Base-by-base conservation (phyloP, 2,888 invertebrate species). In the Pristionchus japonicus region DNA sequence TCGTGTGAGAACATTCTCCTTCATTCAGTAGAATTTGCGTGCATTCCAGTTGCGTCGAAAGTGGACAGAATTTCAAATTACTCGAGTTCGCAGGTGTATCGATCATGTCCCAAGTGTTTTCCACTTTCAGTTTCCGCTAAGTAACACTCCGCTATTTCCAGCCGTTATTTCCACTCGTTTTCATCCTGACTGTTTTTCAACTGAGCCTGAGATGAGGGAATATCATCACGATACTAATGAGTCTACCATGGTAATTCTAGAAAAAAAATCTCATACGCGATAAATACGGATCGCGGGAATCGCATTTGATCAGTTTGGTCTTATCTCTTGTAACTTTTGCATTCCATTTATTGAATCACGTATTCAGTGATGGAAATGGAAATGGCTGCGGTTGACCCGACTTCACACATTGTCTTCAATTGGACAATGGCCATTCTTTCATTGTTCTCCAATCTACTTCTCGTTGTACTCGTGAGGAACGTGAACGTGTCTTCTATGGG, bases 401-500 rank as follows among this genome's bases (percentile, higher is more conserved):
- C 77, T 15, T 40, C 52, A 34, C 85, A 85, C n/a, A 64, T 85
- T 27, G 11, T 43, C 17, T 64, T 61, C 43, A 85, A 85, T 34
- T 64, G 57, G 61, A 27, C 4, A 1, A 85, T 85, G 85, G 40
- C 64, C 6, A 31, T 13, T 27, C 20, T 85, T 3, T 61, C 85
- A 0, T 20, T 85, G 2, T 15, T 85, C 6, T 61, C 40, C 17
- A 85, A 85, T 64, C 15, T 61, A 0, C 85, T 85, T 0, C 85
- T 85, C 40, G 43, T 85, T 17, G 1, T n/a, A 3, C 64, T 85
- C 31, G 85, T 85, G 1, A 85, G 23, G 27, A 85, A 27, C 3
- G 85, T 85, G 40, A 85, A 64, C 9, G 64, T 61, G 3, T 40
- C 64, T 23, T 6, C 85, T 2, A 85, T 85, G 57, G 85, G 85